Base-by-base conservation (phyloP, 23 tunicate genomes). In the Pegea sp. region DNA sequence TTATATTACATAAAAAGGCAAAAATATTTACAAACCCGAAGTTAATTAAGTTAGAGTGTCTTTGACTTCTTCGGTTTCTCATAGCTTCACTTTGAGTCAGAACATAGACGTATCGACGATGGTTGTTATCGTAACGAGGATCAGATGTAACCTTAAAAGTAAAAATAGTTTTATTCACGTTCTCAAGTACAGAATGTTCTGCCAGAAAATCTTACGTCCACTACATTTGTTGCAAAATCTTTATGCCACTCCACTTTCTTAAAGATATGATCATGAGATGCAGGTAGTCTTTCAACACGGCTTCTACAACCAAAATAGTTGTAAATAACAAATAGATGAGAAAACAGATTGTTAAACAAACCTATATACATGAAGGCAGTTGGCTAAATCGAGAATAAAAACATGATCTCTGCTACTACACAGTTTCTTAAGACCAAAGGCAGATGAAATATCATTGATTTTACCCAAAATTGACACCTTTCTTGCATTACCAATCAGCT, bases 391-490 rank as follows among this genome's bases (percentile, higher is more conserved):
- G 7, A 81, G 50, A 4, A 69, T 76, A 42, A 81, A 81, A 49
- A 81, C 80, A 57, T 81, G 94, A 67, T 81, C 94, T 24, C 94
- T 53, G 59, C 81, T 81, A 30, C 78, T 64, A 34, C 86, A 84
- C 5, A 84, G 50, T 53, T 74, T 84, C 38, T 63, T 62, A 49
- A 72, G 68, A 19, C 94, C 94, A 55, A 53, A 81, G 6, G 81
- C 72, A 3, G 80, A 26, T 6, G 74, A 24, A 22, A 55, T 68
- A 56, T 81, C 84, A 21, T 34, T 31, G 26, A 74, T 56, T 28
- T 53, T 49, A 60, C 49, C 64, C 34, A 26, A 51, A 28, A 20
- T 30, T 16, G 27, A 54, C 7, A 58, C 63, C 26, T 84, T 54
- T 31, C 57, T 73, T 18, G 72, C 4, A 24, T 84, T 68, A 4